phyloP scores from a whole-genome alignment of 2,888 invertebrate genomes.

The Athetis lepigone region DNA sequence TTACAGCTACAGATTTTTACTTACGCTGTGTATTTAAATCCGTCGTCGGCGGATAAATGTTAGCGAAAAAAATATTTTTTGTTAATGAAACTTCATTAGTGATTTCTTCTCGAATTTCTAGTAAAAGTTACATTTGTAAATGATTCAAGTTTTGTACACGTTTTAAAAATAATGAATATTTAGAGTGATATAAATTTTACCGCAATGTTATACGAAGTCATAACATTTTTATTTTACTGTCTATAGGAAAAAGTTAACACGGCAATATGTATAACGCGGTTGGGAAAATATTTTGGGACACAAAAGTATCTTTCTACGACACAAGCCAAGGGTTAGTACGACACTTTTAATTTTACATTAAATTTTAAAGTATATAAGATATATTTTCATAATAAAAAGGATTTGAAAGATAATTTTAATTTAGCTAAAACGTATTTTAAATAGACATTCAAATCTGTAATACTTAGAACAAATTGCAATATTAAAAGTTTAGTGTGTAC shows the following conservation, averaged over 20 bases:
- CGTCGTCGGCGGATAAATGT: neutral
- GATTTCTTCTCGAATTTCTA: conserved; percentile 2
- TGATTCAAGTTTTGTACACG: neutral
- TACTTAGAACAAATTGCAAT: no score
- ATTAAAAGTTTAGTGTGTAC: no score
- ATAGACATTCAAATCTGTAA: no score
- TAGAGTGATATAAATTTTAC: conserved; percentile 77
- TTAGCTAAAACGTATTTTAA: no score
- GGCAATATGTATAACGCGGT: conserved; percentile 59
- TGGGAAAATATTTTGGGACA: conserved; percentile 66
- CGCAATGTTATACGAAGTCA: conserved; percentile 77
- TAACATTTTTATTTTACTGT: conserved; percentile 80
- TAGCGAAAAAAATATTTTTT: neutral
- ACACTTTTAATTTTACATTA: no score
- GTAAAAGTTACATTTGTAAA: neutral
- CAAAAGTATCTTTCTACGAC: no score
- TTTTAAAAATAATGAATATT: conserved; percentile 69
- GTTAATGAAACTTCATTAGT: neutral
- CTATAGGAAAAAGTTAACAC: conserved; percentile 72
- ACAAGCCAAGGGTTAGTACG: no score
- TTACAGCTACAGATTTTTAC: conserved; percentile 62
- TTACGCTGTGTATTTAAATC: conserved; percentile 54
- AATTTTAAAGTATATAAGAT: no score
- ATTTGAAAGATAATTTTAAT: no score
- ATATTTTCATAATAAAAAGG: no score